Percentiles rank a stretch among this genome's conserved stretches.
Evolutionary conservation across 2,113 vertebrate genomes (phyloP).

Genomic region (Dunckerocampus dactyliophorus): DNA sequence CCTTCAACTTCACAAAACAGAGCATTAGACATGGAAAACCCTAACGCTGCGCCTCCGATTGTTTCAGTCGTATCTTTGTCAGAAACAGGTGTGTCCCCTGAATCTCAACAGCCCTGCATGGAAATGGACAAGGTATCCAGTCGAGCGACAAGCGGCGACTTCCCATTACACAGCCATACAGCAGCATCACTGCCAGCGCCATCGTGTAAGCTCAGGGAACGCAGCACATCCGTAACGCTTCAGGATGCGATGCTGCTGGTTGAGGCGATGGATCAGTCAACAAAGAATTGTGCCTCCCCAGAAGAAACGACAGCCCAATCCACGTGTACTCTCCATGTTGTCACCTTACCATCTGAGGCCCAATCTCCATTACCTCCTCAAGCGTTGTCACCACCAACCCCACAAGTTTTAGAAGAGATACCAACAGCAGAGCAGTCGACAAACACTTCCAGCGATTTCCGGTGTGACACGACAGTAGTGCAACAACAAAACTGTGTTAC

Average conservation of each 20-base stretch:
- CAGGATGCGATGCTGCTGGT: constrained; percentile 4
- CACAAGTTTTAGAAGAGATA: neutral
- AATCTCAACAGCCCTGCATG: neutral
- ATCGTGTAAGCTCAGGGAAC: neutral
- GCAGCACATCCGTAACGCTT: neutral
- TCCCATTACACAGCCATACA: neutral
- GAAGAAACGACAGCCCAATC: neutral
- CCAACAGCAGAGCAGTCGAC: neutral
- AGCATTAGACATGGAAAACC: neutral
- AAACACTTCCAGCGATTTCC: neutral
- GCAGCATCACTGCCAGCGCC: neutral
- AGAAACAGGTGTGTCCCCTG: neutral
- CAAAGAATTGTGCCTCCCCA: neutral
- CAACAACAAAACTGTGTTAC: neutral
- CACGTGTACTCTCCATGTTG: neutral
- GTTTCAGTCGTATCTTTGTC: constrained; percentile 7
- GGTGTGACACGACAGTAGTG: neutral
- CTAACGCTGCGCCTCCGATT: neutral
- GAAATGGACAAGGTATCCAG: neutral
- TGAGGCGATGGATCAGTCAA: constrained; percentile 2
- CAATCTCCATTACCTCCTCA: neutral
- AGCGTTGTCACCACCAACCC: neutral
- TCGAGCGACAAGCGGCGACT: neutral
- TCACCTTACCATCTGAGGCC: neutral
- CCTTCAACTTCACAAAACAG: neutral